Conservation (phyloP, 1,140 invertebrate species). For the Orussus abietinus region DNA sequence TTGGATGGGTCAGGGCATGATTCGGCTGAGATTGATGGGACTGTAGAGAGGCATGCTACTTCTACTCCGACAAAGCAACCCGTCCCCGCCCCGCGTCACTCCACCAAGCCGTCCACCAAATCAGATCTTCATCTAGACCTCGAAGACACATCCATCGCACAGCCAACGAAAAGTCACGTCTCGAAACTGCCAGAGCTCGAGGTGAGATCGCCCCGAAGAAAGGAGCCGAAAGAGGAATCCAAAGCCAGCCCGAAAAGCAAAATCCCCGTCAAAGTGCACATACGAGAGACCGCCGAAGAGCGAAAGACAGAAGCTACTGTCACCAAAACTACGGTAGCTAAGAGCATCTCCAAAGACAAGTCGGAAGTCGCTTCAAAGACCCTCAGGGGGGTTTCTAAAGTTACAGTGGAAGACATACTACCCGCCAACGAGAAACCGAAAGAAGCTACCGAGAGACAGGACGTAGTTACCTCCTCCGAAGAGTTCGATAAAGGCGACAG, state of each 20-base stretch:
- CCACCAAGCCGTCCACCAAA: conserved; percentile 39
- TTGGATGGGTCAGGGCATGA: conserved; percentile 55
- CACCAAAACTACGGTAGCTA: conserved; percentile 2
- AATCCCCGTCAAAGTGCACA: conserved; percentile 50
- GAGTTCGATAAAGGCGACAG: not conserved
- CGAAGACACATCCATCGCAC: conserved; percentile 24
- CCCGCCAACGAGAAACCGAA: not conserved
- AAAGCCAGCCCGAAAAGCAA: conserved; percentile 39
- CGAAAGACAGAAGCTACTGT: too few species aligned
- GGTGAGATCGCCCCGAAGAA: conserved; percentile 15
- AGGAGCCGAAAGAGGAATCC: conserved; percentile 17
- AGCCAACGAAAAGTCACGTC: conserved; percentile 19
- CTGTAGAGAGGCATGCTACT: conserved; percentile 53
- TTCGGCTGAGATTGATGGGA: conserved; percentile 53
- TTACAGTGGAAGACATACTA: too few species aligned
- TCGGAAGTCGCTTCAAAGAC: too few species aligned
- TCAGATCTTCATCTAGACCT: conserved; percentile 44
- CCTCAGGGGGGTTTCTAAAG: not conserved
- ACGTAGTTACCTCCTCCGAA: not conserved
- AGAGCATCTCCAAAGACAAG: not conserved
- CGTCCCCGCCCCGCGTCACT: conserved; percentile 46
- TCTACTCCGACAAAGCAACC: conserved; percentile 50
- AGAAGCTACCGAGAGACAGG: too few species aligned
- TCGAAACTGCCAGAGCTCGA: conserved; percentile 25
- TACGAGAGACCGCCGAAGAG: conserved; percentile 28